phyloP scores from a whole-genome alignment of 2,888 invertebrate genomes.

The Willowsia nigromaculata region DNA sequence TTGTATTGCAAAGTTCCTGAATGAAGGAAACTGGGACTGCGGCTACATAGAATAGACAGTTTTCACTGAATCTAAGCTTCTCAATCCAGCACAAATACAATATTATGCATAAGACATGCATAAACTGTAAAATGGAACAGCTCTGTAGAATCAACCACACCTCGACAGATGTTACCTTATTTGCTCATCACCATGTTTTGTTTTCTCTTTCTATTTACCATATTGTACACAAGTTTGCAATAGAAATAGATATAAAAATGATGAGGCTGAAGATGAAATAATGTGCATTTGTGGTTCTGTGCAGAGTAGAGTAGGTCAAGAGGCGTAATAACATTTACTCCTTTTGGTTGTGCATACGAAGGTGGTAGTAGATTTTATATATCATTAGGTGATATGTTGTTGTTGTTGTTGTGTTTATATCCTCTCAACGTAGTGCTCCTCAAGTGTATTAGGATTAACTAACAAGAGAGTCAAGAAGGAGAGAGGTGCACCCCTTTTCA shows the following conservation, averaged over 20 bases:
- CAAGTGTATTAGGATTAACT: neutral
- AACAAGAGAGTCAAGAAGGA: neutral
- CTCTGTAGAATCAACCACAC: neutral
- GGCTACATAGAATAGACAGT: neutral
- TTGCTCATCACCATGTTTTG: neutral
- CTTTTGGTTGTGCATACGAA: neutral
- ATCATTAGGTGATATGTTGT: slow-evolving; percentile 9
- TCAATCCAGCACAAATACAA: neutral
- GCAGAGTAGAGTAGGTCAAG: slow-evolving; percentile 49
- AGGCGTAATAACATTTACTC: slow-evolving; percentile 24
- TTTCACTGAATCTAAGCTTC: neutral
- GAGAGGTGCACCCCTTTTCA: slow-evolving; percentile 22
- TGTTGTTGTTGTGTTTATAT: slow-evolving; percentile 11
- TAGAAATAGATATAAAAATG: neutral
- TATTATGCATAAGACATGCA: neutral
- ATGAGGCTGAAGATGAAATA: neutral
- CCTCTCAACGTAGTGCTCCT: neutral
- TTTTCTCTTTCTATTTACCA: slow-evolving; percentile 5
- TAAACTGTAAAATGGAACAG: neutral
- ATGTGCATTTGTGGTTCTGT: slow-evolving; percentile 1
- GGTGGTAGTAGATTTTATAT: slow-evolving; percentile 22
- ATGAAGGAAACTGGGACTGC: neutral
- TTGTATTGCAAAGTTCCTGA: neutral
- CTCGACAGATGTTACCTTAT: slow-evolving; percentile 48
- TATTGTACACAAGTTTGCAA: neutral